Conservation (phyloP, 2,113 vertebrate genomes). For the Etia nguti region DNA sequence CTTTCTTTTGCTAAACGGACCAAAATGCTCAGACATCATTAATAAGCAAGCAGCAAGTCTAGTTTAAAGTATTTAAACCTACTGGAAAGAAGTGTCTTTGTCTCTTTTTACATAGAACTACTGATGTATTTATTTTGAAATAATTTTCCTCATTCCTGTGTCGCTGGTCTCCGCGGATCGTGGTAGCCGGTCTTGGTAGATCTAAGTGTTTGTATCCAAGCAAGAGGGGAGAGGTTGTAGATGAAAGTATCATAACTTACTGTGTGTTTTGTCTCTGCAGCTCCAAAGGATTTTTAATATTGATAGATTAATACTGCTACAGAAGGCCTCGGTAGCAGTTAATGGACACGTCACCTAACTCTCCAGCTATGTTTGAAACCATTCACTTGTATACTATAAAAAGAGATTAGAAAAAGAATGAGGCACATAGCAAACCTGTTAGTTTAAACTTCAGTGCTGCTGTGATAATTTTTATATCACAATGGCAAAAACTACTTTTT, state of each 20-base stretch:
- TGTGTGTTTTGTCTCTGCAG: not conserved
- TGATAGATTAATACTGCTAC: not conserved
- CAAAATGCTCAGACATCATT: not conserved
- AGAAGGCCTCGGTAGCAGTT: not conserved
- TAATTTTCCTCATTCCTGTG: not conserved
- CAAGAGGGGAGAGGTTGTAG: not conserved
- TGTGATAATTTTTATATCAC: not conserved
- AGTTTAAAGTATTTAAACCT: slow-evolving; percentile 38
- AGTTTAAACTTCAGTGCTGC: not conserved
- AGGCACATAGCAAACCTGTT: not conserved
- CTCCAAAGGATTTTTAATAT: not conserved
- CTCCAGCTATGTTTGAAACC: not conserved
- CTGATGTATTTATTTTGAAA: slow-evolving; percentile 61
- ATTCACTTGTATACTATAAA: not conserved
- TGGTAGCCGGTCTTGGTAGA: not conserved
- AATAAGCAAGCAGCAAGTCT: not conserved
- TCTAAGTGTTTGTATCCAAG: slow-evolving; percentile 24
- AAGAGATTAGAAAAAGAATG: not conserved
- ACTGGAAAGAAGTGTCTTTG: not conserved
- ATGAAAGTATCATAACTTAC: not conserved
- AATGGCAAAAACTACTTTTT: not conserved
- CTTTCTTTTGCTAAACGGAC: slow-evolving; percentile 8
- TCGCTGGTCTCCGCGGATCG: not conserved
- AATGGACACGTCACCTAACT: not conserved
- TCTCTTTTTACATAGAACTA: slow-evolving; percentile 27